A percentile compares a stretch with the other conserved stretches of the same genome.
Evolutionary conservation across 2,797 vertebrate genomes (phyloP).

Genomic region (Eptatretus atami): DNA sequence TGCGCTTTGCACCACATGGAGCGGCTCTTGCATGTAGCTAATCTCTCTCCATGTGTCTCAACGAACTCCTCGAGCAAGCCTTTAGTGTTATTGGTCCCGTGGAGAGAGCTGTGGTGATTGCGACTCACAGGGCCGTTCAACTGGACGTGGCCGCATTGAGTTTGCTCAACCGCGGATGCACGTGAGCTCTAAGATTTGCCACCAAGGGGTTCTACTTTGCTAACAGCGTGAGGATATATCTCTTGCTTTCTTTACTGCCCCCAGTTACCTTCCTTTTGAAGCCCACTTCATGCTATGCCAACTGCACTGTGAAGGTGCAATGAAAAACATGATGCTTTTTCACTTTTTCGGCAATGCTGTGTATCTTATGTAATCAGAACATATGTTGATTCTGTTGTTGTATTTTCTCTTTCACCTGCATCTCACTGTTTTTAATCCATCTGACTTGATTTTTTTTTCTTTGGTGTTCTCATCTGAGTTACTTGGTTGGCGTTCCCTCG

Average conservation of each 20-base stretch:
- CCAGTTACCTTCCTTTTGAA: background rate
- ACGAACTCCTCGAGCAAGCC: background rate
- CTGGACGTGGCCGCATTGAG: background rate
- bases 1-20: background rate
- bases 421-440: too few relatives aligned
- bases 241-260: too few relatives aligned
- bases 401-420: too few relatives aligned
- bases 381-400: too few relatives aligned
- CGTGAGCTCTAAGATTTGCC: background rate
- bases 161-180: slow-evolving; percentile 2
- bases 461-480: too few relatives aligned
- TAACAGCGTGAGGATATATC: background rate
- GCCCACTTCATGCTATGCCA: background rate
- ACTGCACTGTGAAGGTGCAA: background rate
- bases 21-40: background rate
- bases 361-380: too few relatives aligned
- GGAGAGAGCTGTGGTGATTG: background rate
- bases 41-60: slow-evolving; percentile 3
- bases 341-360: too few relatives aligned
- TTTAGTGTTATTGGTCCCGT: background rate
- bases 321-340: too few relatives aligned
- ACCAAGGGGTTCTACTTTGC: slow-evolving; percentile 4
- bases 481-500: too few relatives aligned
- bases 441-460: too few relatives aligned
- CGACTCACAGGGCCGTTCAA: slow-evolving; percentile 1